These are phyloP conservation scores for Dinoponera quadriceps DNA, from an alignment of 1,140 invertebrate species.

Conservation along the genomic window DNA sequence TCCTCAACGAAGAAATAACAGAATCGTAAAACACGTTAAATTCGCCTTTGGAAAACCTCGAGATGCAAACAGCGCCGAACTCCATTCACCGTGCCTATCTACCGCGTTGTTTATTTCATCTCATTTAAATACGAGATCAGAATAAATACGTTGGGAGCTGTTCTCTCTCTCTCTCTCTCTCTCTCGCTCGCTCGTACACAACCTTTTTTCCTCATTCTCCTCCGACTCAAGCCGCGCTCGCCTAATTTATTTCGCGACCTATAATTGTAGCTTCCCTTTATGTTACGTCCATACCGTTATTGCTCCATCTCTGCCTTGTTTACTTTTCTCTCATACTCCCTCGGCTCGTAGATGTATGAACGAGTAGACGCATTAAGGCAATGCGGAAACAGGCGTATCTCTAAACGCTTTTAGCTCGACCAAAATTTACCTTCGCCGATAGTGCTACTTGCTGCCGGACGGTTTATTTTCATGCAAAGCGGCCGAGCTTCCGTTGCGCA, in stretches of 20 bases:
- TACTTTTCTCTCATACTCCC: slow-evolving; percentile 10
- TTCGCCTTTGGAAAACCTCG: neutral
- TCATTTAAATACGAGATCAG: slow-evolving; percentile 10
- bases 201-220: slow-evolving; percentile 1
- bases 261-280: slow-evolving; percentile 9
- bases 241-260: slow-evolving; percentile 26
- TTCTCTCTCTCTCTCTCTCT: neutral
- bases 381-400: slow-evolving; percentile 45
- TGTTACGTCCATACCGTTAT: neutral
- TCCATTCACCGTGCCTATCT: neutral
- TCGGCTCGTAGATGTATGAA: slow-evolving; percentile 34
- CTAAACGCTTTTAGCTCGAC: slow-evolving; percentile 51
- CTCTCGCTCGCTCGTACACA: neutral
- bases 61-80: slow-evolving; percentile 20
- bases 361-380: slow-evolving; percentile 41
- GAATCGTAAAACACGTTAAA: neutral
- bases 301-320: neutral
- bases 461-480: slow-evolving; percentile 58
- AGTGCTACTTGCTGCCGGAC: slow-evolving; percentile 46
- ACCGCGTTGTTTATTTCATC: neutral
- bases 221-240: neutral
- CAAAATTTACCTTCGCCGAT: slow-evolving; percentile 55
- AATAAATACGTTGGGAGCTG: neutral
- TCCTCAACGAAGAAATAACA: neutral
- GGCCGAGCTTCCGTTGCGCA: slow-evolving; percentile 20